Conservation (phyloP, 23 tunicate genomes). For the Pegea sp. region DNA sequence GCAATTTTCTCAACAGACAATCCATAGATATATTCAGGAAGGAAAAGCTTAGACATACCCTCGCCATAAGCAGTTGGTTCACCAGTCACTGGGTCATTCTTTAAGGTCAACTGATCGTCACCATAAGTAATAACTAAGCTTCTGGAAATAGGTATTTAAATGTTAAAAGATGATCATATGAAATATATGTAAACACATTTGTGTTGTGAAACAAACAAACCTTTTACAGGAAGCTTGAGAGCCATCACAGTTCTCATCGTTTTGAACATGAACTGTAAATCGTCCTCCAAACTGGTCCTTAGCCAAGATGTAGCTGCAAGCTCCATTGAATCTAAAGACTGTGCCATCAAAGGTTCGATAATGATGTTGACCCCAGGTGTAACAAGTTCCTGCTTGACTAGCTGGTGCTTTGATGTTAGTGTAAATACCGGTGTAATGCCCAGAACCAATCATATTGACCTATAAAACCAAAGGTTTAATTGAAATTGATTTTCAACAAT, state of each 20-base stretch:
- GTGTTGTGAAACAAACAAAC: conserved; percentile 10
- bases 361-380: conserved; percentile 99
- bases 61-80: conserved; percentile 70
- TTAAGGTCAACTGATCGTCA: conserved; percentile 50
- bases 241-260: conserved; percentile 80
- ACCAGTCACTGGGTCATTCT: conserved; percentile 26
- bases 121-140: conserved; percentile 64
- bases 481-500: neutral
- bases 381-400: conserved; percentile 85
- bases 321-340: conserved; percentile 60
- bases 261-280: conserved; percentile 68
- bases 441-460: conserved; percentile 75
- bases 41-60: conserved; percentile 12
- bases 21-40: conserved; percentile 79
- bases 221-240: conserved; percentile 31
- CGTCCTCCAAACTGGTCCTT: conserved; percentile 45
- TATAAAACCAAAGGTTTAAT: neutral
- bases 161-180: neutral
- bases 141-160: conserved; percentile 2
- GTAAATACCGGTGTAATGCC: conserved; percentile 87
- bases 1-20: conserved; percentile 65
- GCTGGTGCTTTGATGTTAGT: conserved; percentile 91
- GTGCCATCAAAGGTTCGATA: conserved; percentile 96
- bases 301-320: conserved; percentile 84
- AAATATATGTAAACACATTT: neutral